Evolutionary conservation across 2,113 vertebrate genomes (phyloP).

Genomic region (Crotophaga sulcirostris): DNA sequence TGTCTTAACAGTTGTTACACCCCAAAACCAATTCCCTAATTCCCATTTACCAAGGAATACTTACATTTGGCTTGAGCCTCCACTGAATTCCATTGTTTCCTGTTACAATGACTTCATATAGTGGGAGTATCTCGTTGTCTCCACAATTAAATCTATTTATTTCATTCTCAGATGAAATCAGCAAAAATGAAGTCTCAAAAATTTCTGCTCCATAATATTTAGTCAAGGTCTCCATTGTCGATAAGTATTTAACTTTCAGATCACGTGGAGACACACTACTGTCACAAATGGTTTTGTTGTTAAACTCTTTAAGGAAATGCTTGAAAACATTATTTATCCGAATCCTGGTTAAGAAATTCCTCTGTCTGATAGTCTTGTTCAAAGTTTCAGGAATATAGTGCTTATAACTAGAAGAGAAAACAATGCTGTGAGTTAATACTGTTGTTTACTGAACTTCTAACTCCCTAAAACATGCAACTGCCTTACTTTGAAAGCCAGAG

Average conservation of each 20-base stretch:
- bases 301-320: constrained; percentile 96
- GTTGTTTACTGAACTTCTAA: not conserved
- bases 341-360: constrained; percentile 91
- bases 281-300: constrained; percentile 89
- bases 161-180: constrained; percentile 86
- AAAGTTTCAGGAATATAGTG: constrained; percentile 90
- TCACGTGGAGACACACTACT: constrained; percentile 89
- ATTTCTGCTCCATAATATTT: constrained; percentile 86
- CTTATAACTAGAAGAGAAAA: constrained; percentile 83
- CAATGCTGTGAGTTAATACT: not conserved
- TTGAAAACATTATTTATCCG: constrained; percentile 97
- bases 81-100: constrained; percentile 91
- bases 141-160: constrained; percentile 34
- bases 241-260: constrained; percentile 95
- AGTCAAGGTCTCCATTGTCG: constrained; percentile 92
- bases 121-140: constrained; percentile 28
- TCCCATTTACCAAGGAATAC: not conserved
- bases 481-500: not conserved
- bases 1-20: accelerated
- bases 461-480: not conserved
- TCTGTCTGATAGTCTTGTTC: constrained; percentile 90
- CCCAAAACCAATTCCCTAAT: not conserved
- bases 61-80: constrained; percentile 84
- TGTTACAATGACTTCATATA: constrained; percentile 85
- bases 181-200: constrained; percentile 76